phyloP scores from a whole-genome alignment of 2,888 invertebrate genomes.

The Rhodophaea formosa region DNA sequence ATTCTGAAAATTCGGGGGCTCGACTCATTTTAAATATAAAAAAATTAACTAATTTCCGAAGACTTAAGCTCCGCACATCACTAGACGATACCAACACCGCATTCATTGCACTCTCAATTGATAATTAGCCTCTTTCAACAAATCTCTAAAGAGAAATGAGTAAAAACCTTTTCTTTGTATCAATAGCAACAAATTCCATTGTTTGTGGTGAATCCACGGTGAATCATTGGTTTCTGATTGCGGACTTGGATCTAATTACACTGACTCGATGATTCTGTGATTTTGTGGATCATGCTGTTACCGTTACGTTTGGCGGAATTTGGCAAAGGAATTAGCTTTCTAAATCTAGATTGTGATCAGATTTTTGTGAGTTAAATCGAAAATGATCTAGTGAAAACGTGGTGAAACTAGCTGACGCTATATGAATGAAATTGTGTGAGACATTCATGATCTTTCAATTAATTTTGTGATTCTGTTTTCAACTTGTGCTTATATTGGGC shows the following conservation, averaged over 20 bases:
- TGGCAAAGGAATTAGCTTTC: conserved; percentile 6
- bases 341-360: neutral
- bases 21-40: no score
- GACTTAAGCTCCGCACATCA: neutral
- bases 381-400: no score
- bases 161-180: conserved; percentile 31
- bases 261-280: neutral
- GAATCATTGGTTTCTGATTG: conserved; percentile 14
- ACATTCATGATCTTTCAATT: no score
- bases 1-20: no score
- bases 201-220: conserved; percentile 17
- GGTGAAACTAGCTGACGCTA: no score
- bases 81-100: conserved; percentile 32
- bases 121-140: conserved; percentile 74
- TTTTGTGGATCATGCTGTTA: conserved; percentile 14
- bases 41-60: neutral
- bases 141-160: conserved; percentile 62
- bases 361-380: neutral
- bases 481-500: no score
- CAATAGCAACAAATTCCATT: conserved; percentile 20
- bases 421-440: no score
- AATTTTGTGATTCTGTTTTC: no score
- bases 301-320: conserved; percentile 13
- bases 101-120: conserved; percentile 75
- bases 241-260: conserved; percentile 15